Percentiles rank a stretch among this genome's conserved stretches.
Conservation (phyloP, 35 echinoderm and acorn worm genomes). For the Anneissia japonica region DNA sequence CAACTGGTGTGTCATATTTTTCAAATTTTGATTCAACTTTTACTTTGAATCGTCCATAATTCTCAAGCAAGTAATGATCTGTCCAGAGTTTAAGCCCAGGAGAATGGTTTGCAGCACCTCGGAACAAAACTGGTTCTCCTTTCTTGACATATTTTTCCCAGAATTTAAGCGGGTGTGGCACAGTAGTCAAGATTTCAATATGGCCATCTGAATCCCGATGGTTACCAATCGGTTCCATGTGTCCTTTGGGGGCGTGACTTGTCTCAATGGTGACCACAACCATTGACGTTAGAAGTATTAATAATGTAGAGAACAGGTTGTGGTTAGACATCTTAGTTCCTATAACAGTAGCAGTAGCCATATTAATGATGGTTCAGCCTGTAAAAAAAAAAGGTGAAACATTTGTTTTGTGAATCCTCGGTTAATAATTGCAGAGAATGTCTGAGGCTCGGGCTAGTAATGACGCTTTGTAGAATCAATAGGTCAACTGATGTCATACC, state of each 20-base stretch:
- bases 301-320: too few species aligned
- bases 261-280: not conserved
- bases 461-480: too few species aligned
- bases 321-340: too few species aligned
- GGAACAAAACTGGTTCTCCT: conserved; percentile 59
- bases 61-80: conserved; percentile 59
- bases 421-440: too few species aligned
- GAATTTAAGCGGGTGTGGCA: conserved; percentile 62
- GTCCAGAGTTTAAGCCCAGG: conserved; percentile 63
- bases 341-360: too few species aligned
- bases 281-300: not conserved
- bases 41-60: conserved; percentile 65
- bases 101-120: conserved; percentile 53
- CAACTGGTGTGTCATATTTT: conserved; percentile 65
- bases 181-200: conserved; percentile 48
- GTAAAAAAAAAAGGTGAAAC: too few species aligned
- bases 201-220: conserved; percentile 64
- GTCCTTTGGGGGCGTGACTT: conserved; percentile 15
- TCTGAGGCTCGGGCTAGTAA: too few species aligned
- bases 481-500: too few species aligned
- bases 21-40: conserved; percentile 85
- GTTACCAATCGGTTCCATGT: conserved; percentile 63
- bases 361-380: too few species aligned
- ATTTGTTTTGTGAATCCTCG: too few species aligned
- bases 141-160: conserved; percentile 80